Percentiles rank a stretch among this genome's conserved stretches.
phyloP scores from a whole-genome alignment of 2,797 vertebrate species.

The Pitangus sulphuratus region DNA sequence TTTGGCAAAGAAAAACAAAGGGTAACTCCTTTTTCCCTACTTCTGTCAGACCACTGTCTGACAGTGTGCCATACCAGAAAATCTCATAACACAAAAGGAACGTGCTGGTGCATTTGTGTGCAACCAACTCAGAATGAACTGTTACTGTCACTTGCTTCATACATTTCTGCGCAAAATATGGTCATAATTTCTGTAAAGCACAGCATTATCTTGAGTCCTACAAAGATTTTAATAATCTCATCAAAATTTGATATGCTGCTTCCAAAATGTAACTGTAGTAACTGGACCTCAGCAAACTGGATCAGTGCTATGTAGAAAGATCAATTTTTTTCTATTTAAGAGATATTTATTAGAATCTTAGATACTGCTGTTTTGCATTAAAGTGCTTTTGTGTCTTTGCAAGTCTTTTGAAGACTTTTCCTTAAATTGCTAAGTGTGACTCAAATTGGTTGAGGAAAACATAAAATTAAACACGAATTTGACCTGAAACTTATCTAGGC shows the following conservation, averaged over 20 bases:
- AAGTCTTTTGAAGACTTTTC: background rate
- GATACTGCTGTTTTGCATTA: background rate
- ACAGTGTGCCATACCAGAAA: background rate
- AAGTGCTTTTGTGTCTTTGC: background rate
- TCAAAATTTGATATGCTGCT: background rate
- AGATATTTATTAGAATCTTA: background rate
- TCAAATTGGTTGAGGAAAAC: background rate
- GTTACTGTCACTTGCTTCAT: background rate
- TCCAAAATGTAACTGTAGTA: background rate
- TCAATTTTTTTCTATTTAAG: background rate
- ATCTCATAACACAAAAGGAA: background rate
- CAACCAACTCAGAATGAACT: background rate
- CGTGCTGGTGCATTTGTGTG: rapidly evolving
- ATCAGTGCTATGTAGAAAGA: background rate
- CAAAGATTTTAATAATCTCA: background rate
- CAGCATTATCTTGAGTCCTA: background rate
- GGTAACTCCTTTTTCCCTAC: background rate
- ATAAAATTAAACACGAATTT: background rate
- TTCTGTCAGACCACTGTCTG: background rate
- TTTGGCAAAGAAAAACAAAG: background rate
- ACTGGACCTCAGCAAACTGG: background rate
- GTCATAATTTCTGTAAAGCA: background rate
- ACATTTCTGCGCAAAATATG: background rate
- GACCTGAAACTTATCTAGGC: background rate
- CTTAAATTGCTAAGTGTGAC: background rate